Base-by-base conservation (phyloP, 2,888 invertebrate species). In the Drosophila meridiana region DNA sequence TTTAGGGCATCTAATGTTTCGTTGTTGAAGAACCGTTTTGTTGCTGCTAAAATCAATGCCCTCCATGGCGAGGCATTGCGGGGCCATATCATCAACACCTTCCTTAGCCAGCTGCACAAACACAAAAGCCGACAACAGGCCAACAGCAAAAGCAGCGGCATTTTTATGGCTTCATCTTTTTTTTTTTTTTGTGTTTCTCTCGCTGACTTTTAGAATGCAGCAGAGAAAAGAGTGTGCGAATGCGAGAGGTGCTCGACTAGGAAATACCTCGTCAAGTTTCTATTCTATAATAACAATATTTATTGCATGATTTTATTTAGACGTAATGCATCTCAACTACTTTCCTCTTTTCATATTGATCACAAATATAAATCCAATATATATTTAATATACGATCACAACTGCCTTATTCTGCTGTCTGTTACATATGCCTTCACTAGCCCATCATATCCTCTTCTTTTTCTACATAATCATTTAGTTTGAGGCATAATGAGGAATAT, bases 131-230 rank as follows among this genome's bases (percentile, higher is more conserved):
- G 71, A 59, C 52, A 71, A 63, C 59, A 61, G 69, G 48, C 28
- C 53, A 55, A 55, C 36, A 38, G 53, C 53, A 81, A 76, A 82
- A 80, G 61, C 77, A 87, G 84, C 86, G 85, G 85, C 89, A 82
- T 55, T 89, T 86, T 89, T 86, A 87, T 70, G 86, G 88, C 90
- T 89, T 89, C 89, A 76, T 75, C 78, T 76, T 69, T 48, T 8
- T 26, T 45, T 14, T 28, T 28, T 30, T 32, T 30, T 68, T 57
- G 28, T 52, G 3, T 63, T 57, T 40, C 13, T 60, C 38, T 38
- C 30, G 30, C 38, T 67, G 59, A 75, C 67, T 79, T 78, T 71
- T 52, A 38, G 67, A 57, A 43, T 56, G 60, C 58, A 61, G 32
- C 68, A 48, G 42, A 38, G 43, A 52, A 59, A 66, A 75, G 56